phyloP scores from a whole-genome alignment of 2,797 vertebrate species.

The Diglossa cyanea region DNA sequence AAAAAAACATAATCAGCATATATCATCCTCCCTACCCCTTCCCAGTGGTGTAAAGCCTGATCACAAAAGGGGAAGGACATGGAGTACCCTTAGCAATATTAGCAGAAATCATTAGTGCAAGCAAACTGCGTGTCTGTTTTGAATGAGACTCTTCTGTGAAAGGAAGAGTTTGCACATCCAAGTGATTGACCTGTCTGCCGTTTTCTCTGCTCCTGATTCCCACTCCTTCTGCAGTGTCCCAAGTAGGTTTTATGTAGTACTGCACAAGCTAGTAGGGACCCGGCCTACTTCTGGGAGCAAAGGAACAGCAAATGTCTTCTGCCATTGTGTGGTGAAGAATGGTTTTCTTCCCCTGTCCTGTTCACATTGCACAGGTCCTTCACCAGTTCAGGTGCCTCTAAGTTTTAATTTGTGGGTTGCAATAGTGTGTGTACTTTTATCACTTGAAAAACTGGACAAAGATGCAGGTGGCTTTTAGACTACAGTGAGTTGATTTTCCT shows the following conservation, averaged over 20 bases:
- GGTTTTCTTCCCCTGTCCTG: neutral
- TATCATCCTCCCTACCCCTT: neutral
- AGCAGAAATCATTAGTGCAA: neutral
- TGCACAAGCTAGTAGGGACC: neutral
- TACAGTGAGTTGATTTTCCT: conserved; percentile 30
- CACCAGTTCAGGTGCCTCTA: neutral
- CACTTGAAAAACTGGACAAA: neutral
- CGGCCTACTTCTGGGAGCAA: neutral
- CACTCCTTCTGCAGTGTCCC: neutral
- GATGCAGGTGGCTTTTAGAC: neutral
- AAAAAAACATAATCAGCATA: rapidly evolving
- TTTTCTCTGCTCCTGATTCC: neutral
- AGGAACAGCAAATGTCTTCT: neutral
- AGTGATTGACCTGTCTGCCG: rapidly evolving
- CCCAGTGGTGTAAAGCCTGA: neutral
- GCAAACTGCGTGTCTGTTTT: neutral
- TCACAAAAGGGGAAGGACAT: rapidly evolving
- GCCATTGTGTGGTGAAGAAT: neutral
- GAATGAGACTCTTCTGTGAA: neutral
- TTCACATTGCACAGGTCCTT: neutral
- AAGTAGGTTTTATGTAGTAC: neutral
- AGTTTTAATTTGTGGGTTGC: neutral
- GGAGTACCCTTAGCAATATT: neutral
- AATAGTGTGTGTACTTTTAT: neutral
- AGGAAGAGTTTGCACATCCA: neutral